phyloP scores from a whole-genome alignment of 2,888 invertebrate species.

The Adelphocoris suturalis region DNA sequence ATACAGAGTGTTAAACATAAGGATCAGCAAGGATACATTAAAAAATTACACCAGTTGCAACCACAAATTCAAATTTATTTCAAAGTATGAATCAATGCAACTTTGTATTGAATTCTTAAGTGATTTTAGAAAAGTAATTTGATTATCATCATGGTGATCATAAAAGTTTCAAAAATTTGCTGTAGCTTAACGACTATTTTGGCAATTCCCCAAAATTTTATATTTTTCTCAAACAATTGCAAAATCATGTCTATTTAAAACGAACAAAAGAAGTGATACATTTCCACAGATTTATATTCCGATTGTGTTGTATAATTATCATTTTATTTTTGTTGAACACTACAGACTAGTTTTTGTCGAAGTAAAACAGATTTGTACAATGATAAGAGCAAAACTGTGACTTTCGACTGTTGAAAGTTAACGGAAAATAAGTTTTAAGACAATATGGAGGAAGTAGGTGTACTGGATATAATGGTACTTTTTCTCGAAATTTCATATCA shows the following conservation, averaged over 20 bases:
- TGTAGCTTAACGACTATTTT: constrained; percentile 53
- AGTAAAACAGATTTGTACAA: constrained; percentile 19
- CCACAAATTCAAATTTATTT: constrained; percentile 68
- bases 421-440: background rate
- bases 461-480: constrained; percentile 7
- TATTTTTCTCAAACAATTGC: background rate
- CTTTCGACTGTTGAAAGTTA: background rate
- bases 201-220: constrained; percentile 57
- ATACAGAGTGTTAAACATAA: too few species aligned
- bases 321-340: constrained; percentile 7
- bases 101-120: constrained; percentile 52
- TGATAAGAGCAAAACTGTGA: background rate
- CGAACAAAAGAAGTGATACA: background rate
- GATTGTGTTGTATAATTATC: constrained; percentile 17
- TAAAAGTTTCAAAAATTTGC: constrained; percentile 53
- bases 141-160: constrained; percentile 63
- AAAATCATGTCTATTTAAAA: background rate
- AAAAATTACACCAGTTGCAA: background rate
- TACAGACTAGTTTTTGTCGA: constrained; percentile 19
- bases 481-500: constrained; percentile 13
- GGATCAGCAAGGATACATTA: too few species aligned
- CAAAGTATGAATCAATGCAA: constrained; percentile 68
- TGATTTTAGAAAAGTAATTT: constrained; percentile 68
- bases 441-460: background rate
- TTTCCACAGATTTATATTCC: constrained; percentile 11